Base-by-base conservation (phyloP, 2,888 invertebrate species). In the Bursaphelenchus okinawaensis region DNA sequence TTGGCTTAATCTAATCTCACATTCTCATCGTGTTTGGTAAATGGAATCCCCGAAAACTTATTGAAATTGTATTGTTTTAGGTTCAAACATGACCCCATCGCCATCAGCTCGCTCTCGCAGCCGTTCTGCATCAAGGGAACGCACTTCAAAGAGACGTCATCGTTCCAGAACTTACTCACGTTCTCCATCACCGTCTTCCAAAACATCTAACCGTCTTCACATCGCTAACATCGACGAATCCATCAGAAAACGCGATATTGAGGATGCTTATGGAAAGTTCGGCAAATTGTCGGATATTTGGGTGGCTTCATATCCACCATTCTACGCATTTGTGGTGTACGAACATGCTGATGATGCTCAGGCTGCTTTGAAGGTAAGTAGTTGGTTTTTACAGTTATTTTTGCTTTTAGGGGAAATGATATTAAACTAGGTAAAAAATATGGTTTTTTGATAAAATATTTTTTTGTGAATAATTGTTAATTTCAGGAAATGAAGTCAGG, bases 251-350 rank as follows among this genome's bases (percentile, higher is more conserved):
- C 63, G 73, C 4, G 70, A 68, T 59, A 68, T 69, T 24, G 70
- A 69, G 27, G 71, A 70, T 9, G 60, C 55, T n/a, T 70, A 63
- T 52, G 63, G 68, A 12, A 71, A 67, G 23, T 69, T 63, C 51
- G 69, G 69, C 8, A 69, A 69, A 28, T 54, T 69, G 57, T 26
- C 61, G n/a, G 69, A 69, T 50, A 61, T 69, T 27, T 69, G 69
- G 69, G 71, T 69, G 29, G 69, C 69, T 24, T 29, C 28, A 12
- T 64, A 68, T 40, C 73, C 73, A 4, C 73, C 73, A 22, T 73
- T 75, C 55, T 73, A 75, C 58, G 73, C 68, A 0, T 73, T 73
- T 29, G 73, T 73, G 26, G 73, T 73, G 20, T 68, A 31, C 56
- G 71, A 71, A 24, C 24, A 63, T 16, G 52, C 24, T 19, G 56